These are phyloP conservation scores for Dendropsophus ebraccatus DNA, from an alignment of 2,113 vertebrate genomes.

Conservation along the genomic window DNA sequence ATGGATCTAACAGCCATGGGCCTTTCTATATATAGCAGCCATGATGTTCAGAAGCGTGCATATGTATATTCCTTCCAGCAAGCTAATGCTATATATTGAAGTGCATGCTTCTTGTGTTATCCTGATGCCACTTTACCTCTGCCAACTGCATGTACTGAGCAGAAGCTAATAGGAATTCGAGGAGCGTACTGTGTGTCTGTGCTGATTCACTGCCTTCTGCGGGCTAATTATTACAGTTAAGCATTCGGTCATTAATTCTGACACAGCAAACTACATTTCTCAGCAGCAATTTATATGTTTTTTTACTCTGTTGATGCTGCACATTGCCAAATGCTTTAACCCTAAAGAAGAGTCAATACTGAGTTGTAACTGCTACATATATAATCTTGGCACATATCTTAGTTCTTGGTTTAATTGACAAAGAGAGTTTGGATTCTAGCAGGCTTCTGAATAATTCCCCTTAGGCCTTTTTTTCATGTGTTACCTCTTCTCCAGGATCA, in stretches of 20 bases:
- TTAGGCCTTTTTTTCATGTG: no score
- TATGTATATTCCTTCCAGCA: neutral
- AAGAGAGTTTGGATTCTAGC: neutral
- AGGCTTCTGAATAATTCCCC: neutral
- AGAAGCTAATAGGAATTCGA: slow-evolving; percentile 20
- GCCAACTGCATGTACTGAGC: neutral
- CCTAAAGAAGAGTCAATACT: neutral
- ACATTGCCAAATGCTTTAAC: neutral
- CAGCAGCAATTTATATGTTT: neutral
- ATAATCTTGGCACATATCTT: neutral
- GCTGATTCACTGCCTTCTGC: slow-evolving; percentile 21
- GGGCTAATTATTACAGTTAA: neutral
- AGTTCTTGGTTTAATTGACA: neutral
- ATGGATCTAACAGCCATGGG: neutral
- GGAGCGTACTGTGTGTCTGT: slow-evolving; percentile 18
- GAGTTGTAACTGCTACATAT: neutral
- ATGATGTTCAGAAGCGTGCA: neutral
- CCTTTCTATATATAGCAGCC: slow-evolving; percentile 32
- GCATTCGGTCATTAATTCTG: slow-evolving; percentile 9
- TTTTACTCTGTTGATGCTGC: neutral
- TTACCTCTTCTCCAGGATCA: no score
- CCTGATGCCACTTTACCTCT: slow-evolving; percentile 10
- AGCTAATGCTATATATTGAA: neutral
- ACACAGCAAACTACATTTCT: neutral
- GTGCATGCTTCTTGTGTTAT: neutral